A percentile compares a stretch with the other conserved stretches of the same genome.
These are phyloP conservation scores for Tipula vernalis DNA, from an alignment of 2,888 invertebrate species.

Conservation along the genomic window DNA sequence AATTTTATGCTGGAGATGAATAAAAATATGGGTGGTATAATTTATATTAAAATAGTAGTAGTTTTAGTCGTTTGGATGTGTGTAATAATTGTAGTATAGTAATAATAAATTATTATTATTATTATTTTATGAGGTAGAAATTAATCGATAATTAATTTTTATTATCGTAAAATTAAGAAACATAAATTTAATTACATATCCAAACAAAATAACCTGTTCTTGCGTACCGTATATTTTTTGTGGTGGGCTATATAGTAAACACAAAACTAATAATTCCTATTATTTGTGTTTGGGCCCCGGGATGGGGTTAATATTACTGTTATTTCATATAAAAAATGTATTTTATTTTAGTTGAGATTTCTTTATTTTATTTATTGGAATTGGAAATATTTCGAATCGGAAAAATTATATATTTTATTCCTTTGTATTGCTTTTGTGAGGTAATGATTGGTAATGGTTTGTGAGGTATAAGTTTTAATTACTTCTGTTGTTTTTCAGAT, in stretches of 20 bases:
- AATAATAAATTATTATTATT: neutral
- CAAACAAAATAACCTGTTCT: neutral
- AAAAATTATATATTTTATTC: neutral
- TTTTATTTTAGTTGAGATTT: neutral
- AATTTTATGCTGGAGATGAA: neutral
- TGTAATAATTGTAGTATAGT: neutral
- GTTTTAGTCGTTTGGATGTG: neutral
- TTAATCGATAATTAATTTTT: slow-evolving; percentile 4
- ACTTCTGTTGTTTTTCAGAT: neutral
- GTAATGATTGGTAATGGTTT: neutral
- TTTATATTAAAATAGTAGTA: too few species aligned
- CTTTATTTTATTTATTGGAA: neutral
- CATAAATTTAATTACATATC: neutral
- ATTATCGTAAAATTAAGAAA: neutral
- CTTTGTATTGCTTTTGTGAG: neutral
- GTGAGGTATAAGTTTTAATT: neutral
- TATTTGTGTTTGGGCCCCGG: neutral
- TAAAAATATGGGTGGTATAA: neutral
- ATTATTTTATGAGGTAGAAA: neutral
- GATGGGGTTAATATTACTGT: neutral
- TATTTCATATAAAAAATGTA: neutral
- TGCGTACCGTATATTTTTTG: neutral
- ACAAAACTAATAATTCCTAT: neutral
- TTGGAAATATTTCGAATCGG: neutral
- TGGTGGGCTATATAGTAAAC: neutral